Conservation (phyloP, 2,113 vertebrate species). For the Ophiodon elongatus region DNA sequence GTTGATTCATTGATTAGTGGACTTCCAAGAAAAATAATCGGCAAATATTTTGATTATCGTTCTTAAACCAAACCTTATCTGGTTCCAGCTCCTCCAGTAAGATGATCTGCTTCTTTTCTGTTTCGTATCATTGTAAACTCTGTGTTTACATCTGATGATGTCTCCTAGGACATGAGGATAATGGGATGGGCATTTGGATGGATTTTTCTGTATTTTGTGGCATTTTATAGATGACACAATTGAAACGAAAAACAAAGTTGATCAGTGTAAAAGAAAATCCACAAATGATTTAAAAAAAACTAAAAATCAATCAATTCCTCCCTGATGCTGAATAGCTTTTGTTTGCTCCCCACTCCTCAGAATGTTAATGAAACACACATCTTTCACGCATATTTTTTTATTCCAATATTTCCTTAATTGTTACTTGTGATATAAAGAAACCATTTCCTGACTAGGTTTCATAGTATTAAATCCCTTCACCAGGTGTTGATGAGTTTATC, state of each 20-base stretch:
- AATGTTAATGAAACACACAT: background rate
- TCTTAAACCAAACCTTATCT: background rate
- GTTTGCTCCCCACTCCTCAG: background rate
- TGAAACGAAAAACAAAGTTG: background rate
- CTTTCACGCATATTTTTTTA: background rate
- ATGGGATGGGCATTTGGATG: background rate
- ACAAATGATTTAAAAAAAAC: background rate
- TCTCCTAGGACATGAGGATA: background rate
- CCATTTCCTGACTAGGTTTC: background rate
- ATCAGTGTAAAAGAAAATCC: background rate
- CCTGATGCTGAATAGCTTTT: background rate
- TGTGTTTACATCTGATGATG: background rate
- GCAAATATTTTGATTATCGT: background rate
- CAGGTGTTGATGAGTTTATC: constrained; percentile 7
- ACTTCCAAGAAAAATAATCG: background rate
- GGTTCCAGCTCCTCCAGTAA: background rate
- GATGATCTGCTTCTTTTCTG: background rate
- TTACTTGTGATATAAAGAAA: background rate
- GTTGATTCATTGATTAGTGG: background rate
- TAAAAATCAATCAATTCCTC: background rate
- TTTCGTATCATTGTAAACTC: background rate
- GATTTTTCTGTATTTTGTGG: background rate
- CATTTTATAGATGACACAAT: background rate
- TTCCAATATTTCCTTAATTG: background rate
- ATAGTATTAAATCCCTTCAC: background rate